Base-by-base conservation (phyloP, 2,797 vertebrate genomes). In the Siniperca scherzeri region DNA sequence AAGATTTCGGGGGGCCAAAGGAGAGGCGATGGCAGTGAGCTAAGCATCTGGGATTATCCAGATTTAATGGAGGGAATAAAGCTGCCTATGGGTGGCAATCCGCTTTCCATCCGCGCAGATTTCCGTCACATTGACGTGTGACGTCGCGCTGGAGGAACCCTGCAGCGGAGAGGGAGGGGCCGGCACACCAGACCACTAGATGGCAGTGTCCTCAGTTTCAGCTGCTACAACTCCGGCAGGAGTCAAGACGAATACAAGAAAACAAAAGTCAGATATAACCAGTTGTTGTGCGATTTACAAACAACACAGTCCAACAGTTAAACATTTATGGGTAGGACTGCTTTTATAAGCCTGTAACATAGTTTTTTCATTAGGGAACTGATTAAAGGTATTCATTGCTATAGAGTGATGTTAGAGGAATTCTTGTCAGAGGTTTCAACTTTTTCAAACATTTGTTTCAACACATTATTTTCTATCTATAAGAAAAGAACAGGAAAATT, bases 11-110 rank as follows among this genome's bases (percentile, higher is more conserved):
- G 48, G 82, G 88, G 81, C 75, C 84, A 77, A 88, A 90, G 83
- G 87, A 86, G 91, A 91, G 81, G 87, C 56, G 61, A 68, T 82
- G 91, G 91, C 89, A 74, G 85, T 78, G 81, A 91, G 83, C 90
- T 90, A 90, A 92, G 88, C 88, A 88, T 92, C 84, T 88, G 89
- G 89, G 93, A 94, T 95, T 92, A 95, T 95, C 91, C 87, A 72
- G 87, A 90, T 5, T 94, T 92, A 94, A 90, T 90, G 87, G 86
- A 79, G 86, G 82, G 89, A 93, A 93, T 91, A 90, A 91, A 91
- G 88, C 83, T 30, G 83, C 84, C 91, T 89, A 78, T 83, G 79
- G 82, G 84, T 86, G 87, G 78, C 87, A 89, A 93, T 91, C 91
- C 71, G 84, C 91, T 93, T 92, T 91, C 77, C 62, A 50, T 89